Evolutionary conservation across 2,113 vertebrate genomes (phyloP).

Genomic region (rat (Rattus norvegicus)): GRCr8 NC_086020.1:215683001-215683500

Average conservation of each 20-base stretch:
- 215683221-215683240: neutral
- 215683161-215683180: neutral
- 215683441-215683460: neutral
- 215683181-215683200: neutral
- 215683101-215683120: neutral
- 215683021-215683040: neutral
- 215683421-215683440: neutral
- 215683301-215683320: neutral
- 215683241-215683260: neutral
- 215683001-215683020: neutral
- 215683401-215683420: neutral
- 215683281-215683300: neutral
- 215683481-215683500: neutral
- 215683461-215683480: neutral
- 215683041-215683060: neutral
- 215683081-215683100: neutral
- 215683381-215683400: neutral
- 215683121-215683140: neutral
- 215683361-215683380: fast-evolving
- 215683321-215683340: neutral
- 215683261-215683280: neutral
- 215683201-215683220: neutral
- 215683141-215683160: neutral
- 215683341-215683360: neutral
- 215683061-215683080: conserved; percentile 17